Evolutionary conservation across 2,113 vertebrate species (phyloP).

Genomic region (Brevimyrus niger): DNA sequence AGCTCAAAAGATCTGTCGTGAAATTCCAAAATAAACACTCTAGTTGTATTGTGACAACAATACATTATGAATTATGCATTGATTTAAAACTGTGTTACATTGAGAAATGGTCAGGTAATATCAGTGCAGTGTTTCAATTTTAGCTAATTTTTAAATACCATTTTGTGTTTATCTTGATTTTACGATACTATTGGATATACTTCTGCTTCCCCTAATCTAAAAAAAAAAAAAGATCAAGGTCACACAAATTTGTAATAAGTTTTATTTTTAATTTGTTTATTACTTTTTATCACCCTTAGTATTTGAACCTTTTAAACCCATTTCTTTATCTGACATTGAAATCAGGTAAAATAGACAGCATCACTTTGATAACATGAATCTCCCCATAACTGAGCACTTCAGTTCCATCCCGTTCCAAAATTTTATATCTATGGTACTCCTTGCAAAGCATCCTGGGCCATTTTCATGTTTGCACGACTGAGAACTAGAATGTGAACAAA

Average conservation of each 20-base stretch:
- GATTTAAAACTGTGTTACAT: neutral
- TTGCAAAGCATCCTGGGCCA: slow-evolving; percentile 20
- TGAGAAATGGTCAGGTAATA: neutral
- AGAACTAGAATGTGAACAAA: slow-evolving; percentile 61
- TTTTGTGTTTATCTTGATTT: neutral
- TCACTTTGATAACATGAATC: neutral
- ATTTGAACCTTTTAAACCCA: neutral
- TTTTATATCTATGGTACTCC: slow-evolving; percentile 4
- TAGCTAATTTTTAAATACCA: neutral
- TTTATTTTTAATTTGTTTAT: neutral
- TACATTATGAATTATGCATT: neutral
- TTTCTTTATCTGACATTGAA: neutral
- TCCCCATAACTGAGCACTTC: neutral
- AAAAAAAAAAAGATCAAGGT: neutral
- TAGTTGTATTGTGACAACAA: neutral
- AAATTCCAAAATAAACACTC: neutral
- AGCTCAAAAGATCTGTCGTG: neutral
- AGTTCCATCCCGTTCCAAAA: neutral
- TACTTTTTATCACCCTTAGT: neutral
- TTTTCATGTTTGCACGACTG: slow-evolving; percentile 62
- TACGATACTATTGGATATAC: neutral
- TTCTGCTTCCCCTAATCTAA: neutral
- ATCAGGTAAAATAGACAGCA: neutral
- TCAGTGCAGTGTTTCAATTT: neutral
- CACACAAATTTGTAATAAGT: neutral